These are phyloP conservation scores for Notechis scutatus DNA, from an alignment of 2,113 vertebrate genomes.

Conservation along the genomic window DNA sequence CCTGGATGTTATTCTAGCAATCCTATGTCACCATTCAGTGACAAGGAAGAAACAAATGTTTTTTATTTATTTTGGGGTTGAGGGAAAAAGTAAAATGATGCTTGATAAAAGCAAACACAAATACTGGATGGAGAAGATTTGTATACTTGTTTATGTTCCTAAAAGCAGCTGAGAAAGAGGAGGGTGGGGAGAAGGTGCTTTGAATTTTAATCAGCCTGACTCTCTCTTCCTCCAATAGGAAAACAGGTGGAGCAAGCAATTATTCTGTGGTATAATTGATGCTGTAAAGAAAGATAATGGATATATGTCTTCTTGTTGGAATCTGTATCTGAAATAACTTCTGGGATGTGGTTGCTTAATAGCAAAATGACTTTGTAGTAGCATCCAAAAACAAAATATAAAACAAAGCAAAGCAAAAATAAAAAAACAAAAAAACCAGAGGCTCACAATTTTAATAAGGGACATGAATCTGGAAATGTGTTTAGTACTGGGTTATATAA, in stretches of 20 bases:
- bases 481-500: constrained; percentile 81
- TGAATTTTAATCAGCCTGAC: constrained; percentile 36
- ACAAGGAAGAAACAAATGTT: constrained; percentile 54
- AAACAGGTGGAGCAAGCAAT: constrained; percentile 43
- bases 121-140: constrained; percentile 46
- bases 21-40: constrained; percentile 35
- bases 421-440: constrained; percentile 64
- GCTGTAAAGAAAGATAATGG: constrained; percentile 52
- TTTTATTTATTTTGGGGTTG: constrained; percentile 26
- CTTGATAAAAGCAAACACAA: constrained; percentile 47
- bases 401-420: neutral
- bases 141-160: constrained; percentile 34
- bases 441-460: constrained; percentile 79
- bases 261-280: constrained; percentile 55
- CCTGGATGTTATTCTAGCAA: constrained; percentile 44
- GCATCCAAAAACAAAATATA: constrained; percentile 46
- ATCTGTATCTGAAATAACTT: constrained; percentile 67
- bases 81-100: constrained; percentile 3
- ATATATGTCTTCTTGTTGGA: constrained; percentile 52
- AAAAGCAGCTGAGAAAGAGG: constrained; percentile 35
- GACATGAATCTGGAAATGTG: constrained; percentile 77
- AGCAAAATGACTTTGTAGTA: constrained; percentile 24
- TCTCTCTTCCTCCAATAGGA: constrained; percentile 32
- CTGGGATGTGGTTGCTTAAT: constrained; percentile 58
- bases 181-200: neutral